Percentiles rank a stretch among this genome's conserved stretches.
Evolutionary conservation across 1,140 invertebrate species (phyloP).

Genomic region (Leptinotarsa defecta): DNA sequence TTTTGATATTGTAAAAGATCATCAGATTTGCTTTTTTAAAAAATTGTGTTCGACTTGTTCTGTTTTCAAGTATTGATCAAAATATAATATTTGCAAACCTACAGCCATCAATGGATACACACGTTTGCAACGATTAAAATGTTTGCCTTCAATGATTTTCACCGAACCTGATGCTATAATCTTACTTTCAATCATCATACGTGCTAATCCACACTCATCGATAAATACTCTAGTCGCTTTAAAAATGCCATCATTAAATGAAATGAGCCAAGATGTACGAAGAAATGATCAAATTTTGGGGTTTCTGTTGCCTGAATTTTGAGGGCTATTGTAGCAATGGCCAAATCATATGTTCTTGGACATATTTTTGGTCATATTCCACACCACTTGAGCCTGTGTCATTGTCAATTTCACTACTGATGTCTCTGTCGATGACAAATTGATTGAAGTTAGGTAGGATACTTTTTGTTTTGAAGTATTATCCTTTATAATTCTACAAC

Average conservation of each 20-base stretch:
- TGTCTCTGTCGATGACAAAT: not conserved
- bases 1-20: slow-evolving; percentile 41
- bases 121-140: too few relatives aligned
- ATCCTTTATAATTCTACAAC: slow-evolving; percentile 18
- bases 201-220: too few relatives aligned
- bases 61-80: too few relatives aligned
- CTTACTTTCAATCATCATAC: too few relatives aligned
- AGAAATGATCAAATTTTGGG: slow-evolving; percentile 2
- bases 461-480: slow-evolving; percentile 27
- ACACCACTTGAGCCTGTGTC: slow-evolving; percentile 2
- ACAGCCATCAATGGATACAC: too few relatives aligned
- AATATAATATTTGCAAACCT: too few relatives aligned
- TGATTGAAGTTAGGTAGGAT: slow-evolving; percentile 4
- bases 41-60: too few relatives aligned
- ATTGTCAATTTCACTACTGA: slow-evolving; percentile 11
- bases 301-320: slow-evolving; percentile 13
- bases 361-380: slow-evolving; percentile 11
- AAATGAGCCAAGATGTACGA: not conserved
- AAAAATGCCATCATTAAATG: too few relatives aligned
- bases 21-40: slow-evolving; percentile 37
- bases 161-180: too few relatives aligned
- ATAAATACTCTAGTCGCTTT: too few relatives aligned
- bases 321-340: not conserved
- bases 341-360: not conserved
- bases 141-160: too few relatives aligned